Evolutionary conservation across 2,797 vertebrate genomes (phyloP).

Genomic region (Pantherophis vulpinus): DNA sequence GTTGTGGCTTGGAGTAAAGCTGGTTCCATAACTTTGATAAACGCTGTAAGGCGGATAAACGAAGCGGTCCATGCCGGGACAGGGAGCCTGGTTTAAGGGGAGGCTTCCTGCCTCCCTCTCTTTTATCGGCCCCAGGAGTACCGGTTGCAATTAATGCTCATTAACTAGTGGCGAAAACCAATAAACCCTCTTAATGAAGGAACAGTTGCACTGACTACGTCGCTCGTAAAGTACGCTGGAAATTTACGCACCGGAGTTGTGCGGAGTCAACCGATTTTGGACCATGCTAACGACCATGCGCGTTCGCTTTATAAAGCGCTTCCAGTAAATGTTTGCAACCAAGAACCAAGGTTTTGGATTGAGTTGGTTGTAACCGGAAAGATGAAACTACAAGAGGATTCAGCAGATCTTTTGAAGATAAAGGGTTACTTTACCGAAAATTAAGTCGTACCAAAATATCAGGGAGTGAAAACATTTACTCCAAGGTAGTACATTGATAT

Average conservation of each 20-base stretch:
- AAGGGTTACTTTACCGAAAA: background rate
- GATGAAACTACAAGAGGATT: background rate
- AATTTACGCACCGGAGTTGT: background rate
- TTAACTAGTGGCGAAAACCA: background rate
- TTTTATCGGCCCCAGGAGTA: background rate
- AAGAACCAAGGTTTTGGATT: background rate
- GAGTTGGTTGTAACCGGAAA: background rate
- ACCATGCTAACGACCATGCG: too few species aligned
- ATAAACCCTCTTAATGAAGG: background rate
- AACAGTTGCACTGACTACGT: too few species aligned
- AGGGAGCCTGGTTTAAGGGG: background rate
- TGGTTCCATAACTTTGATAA: constrained; percentile 58
- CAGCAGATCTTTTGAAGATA: background rate
- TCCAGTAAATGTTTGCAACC: background rate
- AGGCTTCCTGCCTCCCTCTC: background rate
- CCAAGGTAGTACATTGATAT: background rate
- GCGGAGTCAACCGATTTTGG: background rate
- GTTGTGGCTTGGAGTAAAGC: background rate
- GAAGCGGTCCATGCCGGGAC: constrained; percentile 77
- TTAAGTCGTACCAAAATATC: background rate
- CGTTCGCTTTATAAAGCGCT: background rate
- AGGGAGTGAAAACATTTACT: background rate
- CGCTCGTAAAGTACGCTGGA: background rate
- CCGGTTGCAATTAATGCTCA: background rate
- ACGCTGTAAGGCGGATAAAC: constrained; percentile 67